Conservation (phyloP, 2,797 vertebrate species). For the Xenopus petersii region DNA sequence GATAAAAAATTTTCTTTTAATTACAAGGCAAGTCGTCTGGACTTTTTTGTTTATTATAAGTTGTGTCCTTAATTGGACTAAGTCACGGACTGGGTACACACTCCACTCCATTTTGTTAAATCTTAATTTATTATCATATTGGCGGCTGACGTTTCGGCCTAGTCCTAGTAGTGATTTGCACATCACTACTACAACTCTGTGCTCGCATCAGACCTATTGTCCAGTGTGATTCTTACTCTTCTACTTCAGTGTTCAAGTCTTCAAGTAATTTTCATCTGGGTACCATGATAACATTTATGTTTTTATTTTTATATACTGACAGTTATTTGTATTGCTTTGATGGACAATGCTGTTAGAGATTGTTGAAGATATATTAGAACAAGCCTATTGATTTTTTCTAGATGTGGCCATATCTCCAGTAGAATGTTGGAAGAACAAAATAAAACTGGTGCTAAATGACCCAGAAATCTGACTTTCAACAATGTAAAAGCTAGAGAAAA, state of each 20-base stretch:
- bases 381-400: slow-evolving; percentile 39
- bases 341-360: slow-evolving; percentile 37
- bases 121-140: too few species aligned
- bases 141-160: rapidly evolving
- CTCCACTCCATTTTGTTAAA: too few species aligned
- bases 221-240: not conserved
- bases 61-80: too few species aligned
- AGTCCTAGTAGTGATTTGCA: too few species aligned
- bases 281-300: slow-evolving; percentile 20
- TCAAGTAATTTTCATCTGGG: slow-evolving; percentile 16
- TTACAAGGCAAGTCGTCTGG: too few species aligned
- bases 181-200: not conserved
- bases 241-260: not conserved
- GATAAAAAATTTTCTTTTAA: too few species aligned
- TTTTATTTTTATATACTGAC: slow-evolving; percentile 22
- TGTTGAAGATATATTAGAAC: slow-evolving; percentile 8
- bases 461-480: slow-evolving; percentile 36
- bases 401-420: slow-evolving; percentile 16
- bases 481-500: slow-evolving; percentile 2
- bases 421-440: slow-evolving; percentile 36
- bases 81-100: too few species aligned
- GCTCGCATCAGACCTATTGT: not conserved
- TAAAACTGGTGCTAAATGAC: slow-evolving; percentile 11
- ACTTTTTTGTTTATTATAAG: too few species aligned
- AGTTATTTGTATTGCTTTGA: slow-evolving; percentile 34